phyloP scores from a whole-genome alignment of 2,888 invertebrate species.

The Drosophila ochracea region DNA sequence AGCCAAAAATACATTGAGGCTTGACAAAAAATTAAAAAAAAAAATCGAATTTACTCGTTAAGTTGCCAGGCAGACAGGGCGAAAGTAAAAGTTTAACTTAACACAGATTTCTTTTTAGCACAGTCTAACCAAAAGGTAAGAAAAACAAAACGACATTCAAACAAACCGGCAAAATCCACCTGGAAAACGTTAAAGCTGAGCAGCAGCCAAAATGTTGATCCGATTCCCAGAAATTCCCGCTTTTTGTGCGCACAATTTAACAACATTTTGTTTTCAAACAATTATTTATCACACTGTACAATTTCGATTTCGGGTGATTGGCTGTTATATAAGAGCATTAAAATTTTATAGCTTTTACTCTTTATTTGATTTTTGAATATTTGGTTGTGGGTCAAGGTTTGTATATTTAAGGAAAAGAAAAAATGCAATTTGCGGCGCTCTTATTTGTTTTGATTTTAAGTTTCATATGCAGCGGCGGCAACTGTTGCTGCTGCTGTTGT shows the following conservation, averaged over 20 bases:
- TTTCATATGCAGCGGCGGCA: conserved; percentile 23
- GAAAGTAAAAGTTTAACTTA: conserved; percentile 74
- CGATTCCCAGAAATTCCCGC: conserved; percentile 26
- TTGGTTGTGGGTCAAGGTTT: conserved; percentile 64
- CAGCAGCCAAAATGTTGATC: conserved; percentile 25
- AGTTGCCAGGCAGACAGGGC: conserved; percentile 56
- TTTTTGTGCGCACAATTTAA: conserved; percentile 28
- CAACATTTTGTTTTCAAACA: conserved; percentile 36
- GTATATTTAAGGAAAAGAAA: conserved; percentile 10
- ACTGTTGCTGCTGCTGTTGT: conserved; percentile 34
- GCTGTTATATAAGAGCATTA: conserved; percentile 23
- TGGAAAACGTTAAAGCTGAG: conserved; percentile 58
- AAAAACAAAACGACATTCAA: conserved; percentile 9
- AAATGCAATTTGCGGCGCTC: conserved; percentile 38
- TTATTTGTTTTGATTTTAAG: conserved; percentile 22
- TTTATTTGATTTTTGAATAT: conserved; percentile 5
- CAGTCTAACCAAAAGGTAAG: conserved; percentile 7
- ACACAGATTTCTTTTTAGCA: conserved; percentile 62
- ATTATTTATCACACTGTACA: conserved; percentile 11
- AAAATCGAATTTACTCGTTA: conserved; percentile 20
- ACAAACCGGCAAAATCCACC: conserved; percentile 78
- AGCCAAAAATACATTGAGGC: conserved; percentile 50
- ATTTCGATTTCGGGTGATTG: conserved; percentile 24
- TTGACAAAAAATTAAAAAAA: conserved; percentile 41
- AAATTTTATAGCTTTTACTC: neutral